phyloP scores from a whole-genome alignment of 2,797 vertebrate genomes.

The Ara ararauna region DNA sequence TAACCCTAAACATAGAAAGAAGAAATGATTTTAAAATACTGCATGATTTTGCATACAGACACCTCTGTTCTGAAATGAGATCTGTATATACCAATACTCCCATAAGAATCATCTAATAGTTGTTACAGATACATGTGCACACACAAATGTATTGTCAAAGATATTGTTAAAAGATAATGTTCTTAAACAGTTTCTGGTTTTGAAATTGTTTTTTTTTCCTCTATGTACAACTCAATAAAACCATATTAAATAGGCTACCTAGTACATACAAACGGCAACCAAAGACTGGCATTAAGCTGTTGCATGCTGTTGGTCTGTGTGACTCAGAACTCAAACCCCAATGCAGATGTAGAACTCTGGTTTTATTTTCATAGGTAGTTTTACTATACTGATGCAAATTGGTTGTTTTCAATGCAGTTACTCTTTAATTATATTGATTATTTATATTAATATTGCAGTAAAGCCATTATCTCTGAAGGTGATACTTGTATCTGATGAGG shows the following conservation, averaged over 20 bases:
- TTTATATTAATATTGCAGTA: not conserved
- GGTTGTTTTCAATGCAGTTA: not conserved
- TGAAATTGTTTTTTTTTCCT: not conserved
- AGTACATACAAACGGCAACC: not conserved
- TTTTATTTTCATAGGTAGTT: not conserved
- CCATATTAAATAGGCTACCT: not conserved
- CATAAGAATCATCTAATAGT: not conserved
- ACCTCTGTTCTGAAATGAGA: not conserved
- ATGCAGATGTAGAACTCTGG: not conserved
- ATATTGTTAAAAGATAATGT: not conserved
- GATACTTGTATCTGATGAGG: not conserved
- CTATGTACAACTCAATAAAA: not conserved
- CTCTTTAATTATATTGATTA: not conserved
- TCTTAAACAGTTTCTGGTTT: not conserved
- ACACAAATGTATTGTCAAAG: not conserved
- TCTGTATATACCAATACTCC: rapidly evolving
- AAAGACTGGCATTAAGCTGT: not conserved
- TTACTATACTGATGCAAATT: not conserved
- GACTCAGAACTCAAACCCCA: not conserved
- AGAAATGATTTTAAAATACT: not conserved
- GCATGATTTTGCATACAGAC: not conserved
- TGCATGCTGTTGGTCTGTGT: not conserved
- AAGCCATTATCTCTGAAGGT: not conserved
- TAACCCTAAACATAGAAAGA: not conserved
- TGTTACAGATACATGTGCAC: not conserved